phyloP scores from a whole-genome alignment of 2,113 vertebrate genomes.

The Gymnogyps californianus region DNA sequence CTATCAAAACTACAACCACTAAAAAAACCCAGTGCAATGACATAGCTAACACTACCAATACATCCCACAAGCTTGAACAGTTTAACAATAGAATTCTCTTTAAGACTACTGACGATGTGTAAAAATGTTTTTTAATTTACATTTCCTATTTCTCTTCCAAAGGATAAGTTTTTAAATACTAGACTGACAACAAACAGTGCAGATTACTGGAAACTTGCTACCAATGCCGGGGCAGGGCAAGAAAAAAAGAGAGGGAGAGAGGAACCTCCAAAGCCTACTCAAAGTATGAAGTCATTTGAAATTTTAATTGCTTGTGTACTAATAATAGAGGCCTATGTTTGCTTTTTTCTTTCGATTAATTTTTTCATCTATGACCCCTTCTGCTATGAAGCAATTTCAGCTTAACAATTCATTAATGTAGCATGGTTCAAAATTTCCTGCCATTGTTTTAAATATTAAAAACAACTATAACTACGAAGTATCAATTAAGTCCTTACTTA shows the following conservation, averaged over 20 bases:
- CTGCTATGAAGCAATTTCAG: neutral
- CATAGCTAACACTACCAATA: accelerated
- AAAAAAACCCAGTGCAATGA: neutral
- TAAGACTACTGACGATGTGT: neutral
- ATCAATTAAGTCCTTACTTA: neutral
- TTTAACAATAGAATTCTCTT: neutral
- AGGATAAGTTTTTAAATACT: neutral
- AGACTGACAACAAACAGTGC: neutral
- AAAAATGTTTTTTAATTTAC: neutral
- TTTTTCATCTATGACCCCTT: neutral
- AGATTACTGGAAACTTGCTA: neutral
- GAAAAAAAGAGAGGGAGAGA: too few species aligned
- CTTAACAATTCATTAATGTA: neutral
- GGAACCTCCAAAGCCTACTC: neutral
- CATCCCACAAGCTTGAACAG: neutral
- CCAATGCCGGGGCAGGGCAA: accelerated
- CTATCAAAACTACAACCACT: neutral
- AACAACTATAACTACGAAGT: neutral
- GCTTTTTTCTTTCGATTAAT: neutral
- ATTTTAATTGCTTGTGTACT: neutral
- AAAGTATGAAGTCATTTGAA: neutral
- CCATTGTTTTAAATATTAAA: neutral
- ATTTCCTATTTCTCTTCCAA: neutral
- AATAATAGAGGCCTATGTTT: neutral
- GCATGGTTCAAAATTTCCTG: neutral